Conservation (phyloP, 2,888 invertebrate species). For the Germaria angustata region DNA sequence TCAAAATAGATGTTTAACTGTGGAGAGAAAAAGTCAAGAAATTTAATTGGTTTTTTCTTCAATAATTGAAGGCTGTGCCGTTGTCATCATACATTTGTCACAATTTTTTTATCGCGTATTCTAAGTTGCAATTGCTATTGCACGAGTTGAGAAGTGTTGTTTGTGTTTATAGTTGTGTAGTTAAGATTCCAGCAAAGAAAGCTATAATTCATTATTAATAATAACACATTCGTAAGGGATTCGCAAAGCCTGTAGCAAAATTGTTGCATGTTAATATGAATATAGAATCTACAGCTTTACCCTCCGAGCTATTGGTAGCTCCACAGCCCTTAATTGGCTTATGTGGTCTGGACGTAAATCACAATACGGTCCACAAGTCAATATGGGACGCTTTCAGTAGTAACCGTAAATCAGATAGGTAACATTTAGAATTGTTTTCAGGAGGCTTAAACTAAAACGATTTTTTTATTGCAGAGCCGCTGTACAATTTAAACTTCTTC, state of each 20-base stretch:
- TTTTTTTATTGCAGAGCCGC: slow-evolving; percentile 82
- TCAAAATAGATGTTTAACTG: background rate
- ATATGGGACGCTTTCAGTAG: slow-evolving; percentile 96
- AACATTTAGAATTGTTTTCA: slow-evolving; percentile 11
- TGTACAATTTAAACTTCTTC: slow-evolving; percentile 90
- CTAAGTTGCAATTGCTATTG: slow-evolving; percentile 21
- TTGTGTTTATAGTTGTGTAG: background rate
- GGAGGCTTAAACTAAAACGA: background rate
- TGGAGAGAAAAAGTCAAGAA: slow-evolving; percentile 4
- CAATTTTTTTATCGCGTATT: slow-evolving; percentile 39
- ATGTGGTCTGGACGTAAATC: slow-evolving; percentile 91
- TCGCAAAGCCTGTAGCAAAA: background rate
- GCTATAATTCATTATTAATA: slow-evolving; percentile 38
- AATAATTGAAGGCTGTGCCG: slow-evolving; percentile 58
- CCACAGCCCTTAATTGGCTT: slow-evolving; percentile 93
- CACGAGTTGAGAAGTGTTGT: slow-evolving; percentile 10
- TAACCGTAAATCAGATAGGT: slow-evolving; percentile 87
- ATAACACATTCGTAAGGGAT: slow-evolving; percentile 4
- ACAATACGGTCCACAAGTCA: slow-evolving; percentile 92
- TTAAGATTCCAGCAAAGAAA: slow-evolving; percentile 20
- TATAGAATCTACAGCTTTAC: slow-evolving; percentile 85
- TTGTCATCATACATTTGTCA: slow-evolving; percentile 51
- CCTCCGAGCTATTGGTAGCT: slow-evolving; percentile 90
- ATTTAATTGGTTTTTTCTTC: slow-evolving; percentile 46
- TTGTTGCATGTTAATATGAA: slow-evolving; percentile 79